phyloP scores from a whole-genome alignment of 2,888 invertebrate genomes.

The Achlya flavicornis region DNA sequence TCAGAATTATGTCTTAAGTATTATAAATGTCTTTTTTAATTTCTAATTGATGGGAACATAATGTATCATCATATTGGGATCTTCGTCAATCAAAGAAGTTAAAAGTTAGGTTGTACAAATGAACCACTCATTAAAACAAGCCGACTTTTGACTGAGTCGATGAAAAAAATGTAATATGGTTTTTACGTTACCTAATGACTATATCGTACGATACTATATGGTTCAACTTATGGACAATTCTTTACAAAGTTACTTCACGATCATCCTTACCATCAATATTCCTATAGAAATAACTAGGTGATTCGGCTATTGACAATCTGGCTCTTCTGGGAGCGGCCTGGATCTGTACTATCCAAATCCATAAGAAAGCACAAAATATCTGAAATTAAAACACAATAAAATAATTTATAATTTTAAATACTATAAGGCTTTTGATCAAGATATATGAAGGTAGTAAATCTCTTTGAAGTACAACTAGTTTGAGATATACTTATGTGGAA shows the following conservation, averaged over 20 bases:
- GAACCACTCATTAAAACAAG: too few relatives aligned
- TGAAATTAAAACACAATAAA: constrained; percentile 34
- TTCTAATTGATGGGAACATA: too few relatives aligned
- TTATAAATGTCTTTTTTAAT: too few relatives aligned
- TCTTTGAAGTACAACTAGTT: not conserved
- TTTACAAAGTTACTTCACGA: not conserved
- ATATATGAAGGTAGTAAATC: not conserved
- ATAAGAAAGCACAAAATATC: constrained; percentile 38
- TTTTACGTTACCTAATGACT: too few relatives aligned
- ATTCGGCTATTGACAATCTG: constrained; percentile 63
- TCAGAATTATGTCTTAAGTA: too few relatives aligned
- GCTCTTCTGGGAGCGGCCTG: constrained; percentile 53
- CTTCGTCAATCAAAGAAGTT: too few relatives aligned
- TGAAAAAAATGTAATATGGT: too few relatives aligned
- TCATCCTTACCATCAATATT: constrained; percentile 60
- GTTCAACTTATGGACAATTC: not conserved
- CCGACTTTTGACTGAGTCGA: too few relatives aligned
- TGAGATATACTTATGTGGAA: not conserved
- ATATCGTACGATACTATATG: too few relatives aligned
- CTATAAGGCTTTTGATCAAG: not conserved
- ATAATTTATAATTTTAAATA: not conserved
- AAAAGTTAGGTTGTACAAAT: too few relatives aligned
- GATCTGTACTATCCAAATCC: constrained; percentile 28
- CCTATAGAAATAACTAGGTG: constrained; percentile 57
- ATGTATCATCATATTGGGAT: too few relatives aligned